These are phyloP conservation scores for Neoscelio sp. DNA, from an alignment of 2,888 invertebrate species.

Conservation along the genomic window DNA sequence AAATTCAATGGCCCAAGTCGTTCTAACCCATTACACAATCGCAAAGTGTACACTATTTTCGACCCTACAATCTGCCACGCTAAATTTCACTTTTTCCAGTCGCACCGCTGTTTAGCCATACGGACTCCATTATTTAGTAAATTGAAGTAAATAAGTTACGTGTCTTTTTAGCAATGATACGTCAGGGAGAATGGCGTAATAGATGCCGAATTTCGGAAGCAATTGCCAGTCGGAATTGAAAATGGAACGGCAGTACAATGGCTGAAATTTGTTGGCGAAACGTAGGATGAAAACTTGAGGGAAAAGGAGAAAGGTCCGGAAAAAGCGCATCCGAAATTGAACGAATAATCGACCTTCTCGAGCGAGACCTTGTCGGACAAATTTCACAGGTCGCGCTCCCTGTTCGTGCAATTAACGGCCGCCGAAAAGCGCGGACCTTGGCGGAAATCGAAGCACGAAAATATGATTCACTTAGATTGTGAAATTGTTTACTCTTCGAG, in stretches of 20 bases:
- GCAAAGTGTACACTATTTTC: slow-evolving; percentile 68
- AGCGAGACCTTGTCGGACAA: no score
- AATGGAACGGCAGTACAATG: no score
- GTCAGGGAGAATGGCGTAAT: neutral
- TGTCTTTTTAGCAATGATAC: slow-evolving; percentile 46
- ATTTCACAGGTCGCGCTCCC: no score
- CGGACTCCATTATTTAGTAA: slow-evolving; percentile 59
- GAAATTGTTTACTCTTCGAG: slow-evolving; percentile 2
- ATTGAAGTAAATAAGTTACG: slow-evolving; percentile 54
- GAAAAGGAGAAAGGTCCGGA: no score
- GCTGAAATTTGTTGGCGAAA: no score
- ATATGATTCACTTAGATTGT: slow-evolving; percentile 3
- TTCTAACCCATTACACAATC: slow-evolving; percentile 68
- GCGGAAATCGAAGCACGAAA: neutral
- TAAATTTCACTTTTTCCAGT: slow-evolving; percentile 67
- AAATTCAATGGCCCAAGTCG: slow-evolving; percentile 68
- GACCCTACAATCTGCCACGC: slow-evolving; percentile 66
- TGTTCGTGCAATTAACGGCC: no score
- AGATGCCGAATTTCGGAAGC: slow-evolving; percentile 1
- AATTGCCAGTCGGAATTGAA: neutral
- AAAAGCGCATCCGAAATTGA: no score
- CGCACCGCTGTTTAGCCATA: slow-evolving; percentile 41
- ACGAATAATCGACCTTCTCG: no score
- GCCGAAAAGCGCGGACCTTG: no score
- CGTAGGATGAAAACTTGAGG: no score